Percentiles rank a stretch among this genome's conserved stretches.
phyloP scores from a whole-genome alignment of 2,888 invertebrate genomes.

The Tupiocoris notatus region DNA sequence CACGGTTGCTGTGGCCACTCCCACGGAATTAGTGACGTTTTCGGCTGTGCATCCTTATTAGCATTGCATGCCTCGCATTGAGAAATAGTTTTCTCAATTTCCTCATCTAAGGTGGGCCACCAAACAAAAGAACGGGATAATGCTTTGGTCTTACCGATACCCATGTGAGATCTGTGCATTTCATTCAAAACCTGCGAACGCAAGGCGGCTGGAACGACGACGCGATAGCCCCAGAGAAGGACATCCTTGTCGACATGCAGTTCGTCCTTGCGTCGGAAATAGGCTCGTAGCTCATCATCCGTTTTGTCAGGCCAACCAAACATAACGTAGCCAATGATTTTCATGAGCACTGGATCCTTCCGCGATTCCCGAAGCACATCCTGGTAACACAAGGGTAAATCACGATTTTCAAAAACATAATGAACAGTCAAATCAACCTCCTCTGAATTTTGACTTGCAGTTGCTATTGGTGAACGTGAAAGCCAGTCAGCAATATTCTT shows the following conservation, averaged over 20 bases:
- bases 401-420: constrained; percentile 6
- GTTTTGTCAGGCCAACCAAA: neutral
- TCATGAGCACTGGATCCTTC: too few species aligned
- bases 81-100: neutral
- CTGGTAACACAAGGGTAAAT: too few species aligned
- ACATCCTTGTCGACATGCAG: neutral
- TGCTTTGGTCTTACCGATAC: constrained; percentile 49
- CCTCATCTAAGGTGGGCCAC: neutral
- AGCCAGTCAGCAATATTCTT: constrained; percentile 22
- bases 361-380: too few species aligned
- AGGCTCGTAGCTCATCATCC: neutral
- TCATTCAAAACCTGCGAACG: neutral
- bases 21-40: constrained; percentile 44
- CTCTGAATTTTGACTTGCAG: too few species aligned
- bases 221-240: constrained; percentile 1
- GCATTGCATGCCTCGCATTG: neutral
- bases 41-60: neutral
- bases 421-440: neutral
- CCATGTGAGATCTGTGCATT: constrained; percentile 44
- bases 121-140: constrained; percentile 8
- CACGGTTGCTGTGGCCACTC: constrained; percentile 43
- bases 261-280: neutral
- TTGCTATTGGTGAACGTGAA: neutral
- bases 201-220: neutral
- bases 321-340: neutral